phyloP scores from a whole-genome alignment of 2,113 vertebrate genomes.

The Lamprotornis superbus region DNA sequence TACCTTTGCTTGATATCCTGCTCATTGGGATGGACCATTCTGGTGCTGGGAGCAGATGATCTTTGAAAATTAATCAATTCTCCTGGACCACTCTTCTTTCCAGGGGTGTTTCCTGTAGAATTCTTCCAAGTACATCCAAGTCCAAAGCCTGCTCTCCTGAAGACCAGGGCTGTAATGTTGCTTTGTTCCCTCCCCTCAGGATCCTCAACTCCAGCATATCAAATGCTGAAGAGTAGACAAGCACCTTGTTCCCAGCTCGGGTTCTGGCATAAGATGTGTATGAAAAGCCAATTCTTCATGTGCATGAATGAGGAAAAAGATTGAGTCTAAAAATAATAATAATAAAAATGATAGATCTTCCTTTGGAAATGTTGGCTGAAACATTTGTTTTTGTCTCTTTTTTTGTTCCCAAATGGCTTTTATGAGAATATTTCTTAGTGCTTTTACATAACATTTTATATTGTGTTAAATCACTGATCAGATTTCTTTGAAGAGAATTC shows the following conservation, averaged over 20 bases:
- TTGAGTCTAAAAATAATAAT: constrained; percentile 22
- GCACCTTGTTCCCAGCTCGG: not conserved
- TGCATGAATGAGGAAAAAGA: not conserved
- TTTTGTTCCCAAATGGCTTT: constrained; percentile 23
- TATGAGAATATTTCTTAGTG: constrained; percentile 25
- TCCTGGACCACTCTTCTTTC: not conserved
- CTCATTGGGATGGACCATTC: not conserved
- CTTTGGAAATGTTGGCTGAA: constrained; percentile 23
- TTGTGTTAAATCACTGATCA: constrained; percentile 48
- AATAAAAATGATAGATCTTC: constrained; percentile 15
- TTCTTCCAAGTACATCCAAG: not conserved
- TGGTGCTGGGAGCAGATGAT: not conserved
- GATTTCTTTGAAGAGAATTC: constrained; percentile 54
- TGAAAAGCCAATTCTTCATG: not conserved
- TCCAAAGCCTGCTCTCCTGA: not conserved
- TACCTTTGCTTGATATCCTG: not conserved
- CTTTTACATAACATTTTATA: constrained; percentile 59
- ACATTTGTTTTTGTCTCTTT: constrained; percentile 28
- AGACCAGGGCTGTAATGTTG: not conserved
- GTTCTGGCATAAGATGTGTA: not conserved
- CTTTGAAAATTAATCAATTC: not conserved
- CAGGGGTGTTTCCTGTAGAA: not conserved
- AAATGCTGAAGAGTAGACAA: not conserved
- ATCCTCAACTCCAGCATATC: not conserved
- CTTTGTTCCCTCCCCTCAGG: not conserved